Conservation (phyloP, 2,113 vertebrate species). For the Prolemur simus region DNA sequence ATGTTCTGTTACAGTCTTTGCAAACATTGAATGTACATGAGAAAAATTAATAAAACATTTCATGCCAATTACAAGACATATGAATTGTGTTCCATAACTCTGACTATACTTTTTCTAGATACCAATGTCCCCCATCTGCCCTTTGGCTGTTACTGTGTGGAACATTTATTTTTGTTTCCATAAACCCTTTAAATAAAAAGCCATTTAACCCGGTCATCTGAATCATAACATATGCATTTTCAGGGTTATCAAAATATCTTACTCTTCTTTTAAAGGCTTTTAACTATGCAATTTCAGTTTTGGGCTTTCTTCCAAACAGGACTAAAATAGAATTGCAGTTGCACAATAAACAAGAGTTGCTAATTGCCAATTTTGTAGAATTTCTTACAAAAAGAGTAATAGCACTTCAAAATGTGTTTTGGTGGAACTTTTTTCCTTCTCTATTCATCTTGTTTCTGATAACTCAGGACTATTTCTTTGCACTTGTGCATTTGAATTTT, state of each 20-base stretch:
- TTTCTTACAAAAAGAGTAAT: constrained; percentile 60
- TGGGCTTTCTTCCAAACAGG: constrained; percentile 44
- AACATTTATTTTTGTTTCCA: constrained; percentile 50
- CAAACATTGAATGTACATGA: not conserved
- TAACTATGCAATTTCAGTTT: constrained; percentile 70
- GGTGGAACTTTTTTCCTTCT: constrained; percentile 64
- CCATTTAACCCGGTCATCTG: constrained; percentile 62
- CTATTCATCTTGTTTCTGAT: constrained; percentile 78
- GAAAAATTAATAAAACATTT: not conserved
- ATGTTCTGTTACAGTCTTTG: not conserved
- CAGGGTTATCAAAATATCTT: constrained; percentile 69
- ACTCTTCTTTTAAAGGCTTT: constrained; percentile 59
- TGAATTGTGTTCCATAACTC: not conserved
- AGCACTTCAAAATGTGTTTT: constrained; percentile 58
- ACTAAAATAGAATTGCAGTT: constrained; percentile 75
- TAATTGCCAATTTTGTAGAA: constrained; percentile 73
- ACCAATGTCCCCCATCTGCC: not conserved
- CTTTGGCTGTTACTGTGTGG: constrained; percentile 32
- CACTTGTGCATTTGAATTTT: constrained; percentile 79
- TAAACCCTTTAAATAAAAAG: constrained; percentile 41
- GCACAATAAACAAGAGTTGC: constrained; percentile 78
- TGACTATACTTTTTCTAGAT: not conserved
- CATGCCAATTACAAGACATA: not conserved
- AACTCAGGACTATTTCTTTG: constrained; percentile 72
- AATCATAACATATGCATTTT: constrained; percentile 46